These are phyloP conservation scores for Coreoperca whiteheadi DNA, from an alignment of 2,113 vertebrate genomes.

Conservation along the genomic window DNA sequence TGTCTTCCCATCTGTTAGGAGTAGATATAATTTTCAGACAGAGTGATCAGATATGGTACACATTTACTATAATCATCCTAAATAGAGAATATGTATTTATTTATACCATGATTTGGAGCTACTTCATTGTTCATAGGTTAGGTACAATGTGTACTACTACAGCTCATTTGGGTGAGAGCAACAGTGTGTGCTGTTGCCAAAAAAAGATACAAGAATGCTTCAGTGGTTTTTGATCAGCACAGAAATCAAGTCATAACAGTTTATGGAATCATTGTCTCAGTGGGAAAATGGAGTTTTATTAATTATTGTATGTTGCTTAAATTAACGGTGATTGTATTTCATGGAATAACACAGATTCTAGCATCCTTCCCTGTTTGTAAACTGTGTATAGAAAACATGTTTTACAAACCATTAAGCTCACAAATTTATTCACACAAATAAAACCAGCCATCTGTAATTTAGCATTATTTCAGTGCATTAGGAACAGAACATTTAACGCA, in stretches of 20 bases:
- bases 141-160: constrained; percentile 7
- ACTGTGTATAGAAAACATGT: constrained; percentile 74
- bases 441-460: constrained; percentile 82
- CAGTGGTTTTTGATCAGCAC: constrained; percentile 54
- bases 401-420: constrained; percentile 82
- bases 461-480: constrained; percentile 82
- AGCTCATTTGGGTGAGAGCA: constrained; percentile 23
- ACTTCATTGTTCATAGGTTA: constrained; percentile 20
- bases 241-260: constrained; percentile 47
- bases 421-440: constrained; percentile 82
- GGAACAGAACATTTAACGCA: constrained; percentile 82
- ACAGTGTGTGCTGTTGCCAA: constrained; percentile 15
- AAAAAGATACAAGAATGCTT: constrained; percentile 38
- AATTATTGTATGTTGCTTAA: constrained; percentile 66
- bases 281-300: constrained; percentile 34
- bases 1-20: constrained; percentile 85
- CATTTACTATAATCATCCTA: constrained; percentile 74
- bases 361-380: constrained; percentile 72
- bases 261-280: constrained; percentile 56
- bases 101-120: constrained; percentile 47
- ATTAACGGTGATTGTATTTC: constrained; percentile 68
- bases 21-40: constrained; percentile 81
- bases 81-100: constrained; percentile 70
- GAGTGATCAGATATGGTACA: constrained; percentile 77
- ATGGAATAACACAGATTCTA: constrained; percentile 65